Evolutionary conservation across 2,797 vertebrate genomes (phyloP).

Genomic region (Amblyraja radiata): DNA sequence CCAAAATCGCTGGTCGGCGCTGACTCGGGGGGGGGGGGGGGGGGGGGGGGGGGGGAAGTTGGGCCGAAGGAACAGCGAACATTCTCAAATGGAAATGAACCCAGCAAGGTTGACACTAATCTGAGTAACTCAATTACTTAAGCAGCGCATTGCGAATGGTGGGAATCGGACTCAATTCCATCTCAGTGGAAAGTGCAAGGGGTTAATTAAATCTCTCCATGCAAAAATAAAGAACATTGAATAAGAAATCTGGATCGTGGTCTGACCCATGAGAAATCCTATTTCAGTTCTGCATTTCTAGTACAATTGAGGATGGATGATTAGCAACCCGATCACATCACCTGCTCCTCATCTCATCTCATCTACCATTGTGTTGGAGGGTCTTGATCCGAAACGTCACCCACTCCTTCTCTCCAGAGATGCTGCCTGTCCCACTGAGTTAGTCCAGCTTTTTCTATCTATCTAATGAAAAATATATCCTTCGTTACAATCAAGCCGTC

Average conservation of each 20-base stretch:
- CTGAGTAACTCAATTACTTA: background rate
- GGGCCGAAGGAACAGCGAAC: background rate
- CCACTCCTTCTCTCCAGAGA: too few species aligned
- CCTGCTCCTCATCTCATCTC: background rate
- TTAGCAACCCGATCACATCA: background rate
- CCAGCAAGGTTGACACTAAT: background rate
- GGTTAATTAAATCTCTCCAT: background rate
- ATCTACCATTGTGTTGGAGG: background rate
- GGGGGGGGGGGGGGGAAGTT: too few species aligned
- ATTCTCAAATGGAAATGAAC: background rate
- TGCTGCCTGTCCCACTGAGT: too few species aligned
- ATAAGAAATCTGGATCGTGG: background rate
- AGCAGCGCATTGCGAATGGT: background rate
- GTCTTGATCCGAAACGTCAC: too few species aligned
- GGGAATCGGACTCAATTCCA: background rate
- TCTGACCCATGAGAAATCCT: background rate
- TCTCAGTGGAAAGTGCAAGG: background rate
- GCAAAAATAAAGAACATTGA: background rate
- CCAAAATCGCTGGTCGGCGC: too few species aligned
- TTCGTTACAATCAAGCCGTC: too few species aligned
- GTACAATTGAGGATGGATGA: background rate
- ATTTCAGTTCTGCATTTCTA: background rate
- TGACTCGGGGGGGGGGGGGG: too few species aligned
- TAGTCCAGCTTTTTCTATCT: too few species aligned
- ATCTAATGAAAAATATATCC: too few species aligned